phyloP scores from a whole-genome alignment of 1,140 invertebrate species.

The Eumeta japonica region DNA sequence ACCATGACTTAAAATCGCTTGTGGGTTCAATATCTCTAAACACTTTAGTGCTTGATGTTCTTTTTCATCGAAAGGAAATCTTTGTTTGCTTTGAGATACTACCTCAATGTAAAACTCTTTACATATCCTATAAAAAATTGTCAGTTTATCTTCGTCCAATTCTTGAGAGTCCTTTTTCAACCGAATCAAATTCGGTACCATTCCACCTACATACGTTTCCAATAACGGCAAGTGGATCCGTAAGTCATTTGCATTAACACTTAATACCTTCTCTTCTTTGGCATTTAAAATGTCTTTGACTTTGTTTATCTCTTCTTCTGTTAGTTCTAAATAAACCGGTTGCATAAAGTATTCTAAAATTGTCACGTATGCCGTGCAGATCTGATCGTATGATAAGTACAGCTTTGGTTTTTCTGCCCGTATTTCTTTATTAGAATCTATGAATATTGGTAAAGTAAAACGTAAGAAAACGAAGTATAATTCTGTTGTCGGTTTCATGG shows the following conservation, averaged over 20 bases:
- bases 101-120: slow-evolving; percentile 13
- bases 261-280: slow-evolving; percentile 13
- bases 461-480: slow-evolving; percentile 24
- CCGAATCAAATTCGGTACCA: slow-evolving; percentile 7
- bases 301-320: slow-evolving; percentile 15
- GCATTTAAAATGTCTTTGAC: background rate
- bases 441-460: slow-evolving; percentile 22
- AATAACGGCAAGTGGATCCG: too few species aligned
- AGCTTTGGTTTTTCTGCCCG: slow-evolving; percentile 24
- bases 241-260: too few species aligned
- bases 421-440: slow-evolving; percentile 27
- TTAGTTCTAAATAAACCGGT: slow-evolving; percentile 13
- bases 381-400: slow-evolving; percentile 16
- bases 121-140: slow-evolving; percentile 10
- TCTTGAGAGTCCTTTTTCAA: too few species aligned
- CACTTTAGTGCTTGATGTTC: slow-evolving; percentile 15
- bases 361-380: slow-evolving; percentile 12
- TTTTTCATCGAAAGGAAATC: slow-evolving; percentile 14
- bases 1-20: slow-evolving; percentile 8
- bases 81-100: slow-evolving; percentile 12
- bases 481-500: slow-evolving; percentile 20
- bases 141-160: too few species aligned
- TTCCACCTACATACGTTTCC: slow-evolving; percentile 13
- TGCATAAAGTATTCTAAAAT: slow-evolving; percentile 18
- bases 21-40: slow-evolving; percentile 10